phyloP scores from a whole-genome alignment of 2,888 invertebrate genomes.

The Dilophus febrilis region DNA sequence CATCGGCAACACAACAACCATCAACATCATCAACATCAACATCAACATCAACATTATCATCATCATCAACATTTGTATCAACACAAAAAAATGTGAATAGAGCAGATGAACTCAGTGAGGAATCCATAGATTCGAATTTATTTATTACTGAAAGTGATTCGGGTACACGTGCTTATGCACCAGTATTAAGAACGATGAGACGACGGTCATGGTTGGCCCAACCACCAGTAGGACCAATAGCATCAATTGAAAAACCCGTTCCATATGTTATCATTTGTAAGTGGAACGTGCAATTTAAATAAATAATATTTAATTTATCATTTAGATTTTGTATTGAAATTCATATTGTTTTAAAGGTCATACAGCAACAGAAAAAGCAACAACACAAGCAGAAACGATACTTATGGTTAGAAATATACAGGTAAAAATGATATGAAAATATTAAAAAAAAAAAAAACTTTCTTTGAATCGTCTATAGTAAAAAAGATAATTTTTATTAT shows the following conservation, averaged over 20 bases:
- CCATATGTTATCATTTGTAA: constrained; percentile 34
- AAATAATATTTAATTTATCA: background rate
- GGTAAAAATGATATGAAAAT: constrained; percentile 16
- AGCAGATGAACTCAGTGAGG: too few species aligned
- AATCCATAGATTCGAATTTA: constrained; percentile 2
- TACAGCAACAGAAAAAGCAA: constrained; percentile 33
- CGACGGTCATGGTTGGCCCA: constrained; percentile 33
- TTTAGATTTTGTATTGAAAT: too few species aligned
- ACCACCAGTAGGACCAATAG: constrained; percentile 24
- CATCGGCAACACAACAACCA: too few species aligned
- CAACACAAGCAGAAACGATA: constrained; percentile 30
- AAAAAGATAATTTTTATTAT: background rate
- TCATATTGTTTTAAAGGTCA: too few species aligned
- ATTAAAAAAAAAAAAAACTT: background rate
- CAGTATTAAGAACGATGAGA: constrained; percentile 20
- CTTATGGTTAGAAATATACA: constrained; percentile 32
- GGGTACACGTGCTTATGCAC: constrained; percentile 1
- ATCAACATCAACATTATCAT: too few species aligned
- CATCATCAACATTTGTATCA: too few species aligned
- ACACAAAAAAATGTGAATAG: too few species aligned
- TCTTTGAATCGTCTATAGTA: background rate
- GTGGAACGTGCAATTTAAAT: constrained; percentile 11
- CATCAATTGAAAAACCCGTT: constrained; percentile 24
- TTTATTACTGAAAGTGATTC: background rate
- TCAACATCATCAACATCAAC: too few species aligned